phyloP scores from a whole-genome alignment of 1,140 invertebrate species.

The Chelonus insularis region DNA sequence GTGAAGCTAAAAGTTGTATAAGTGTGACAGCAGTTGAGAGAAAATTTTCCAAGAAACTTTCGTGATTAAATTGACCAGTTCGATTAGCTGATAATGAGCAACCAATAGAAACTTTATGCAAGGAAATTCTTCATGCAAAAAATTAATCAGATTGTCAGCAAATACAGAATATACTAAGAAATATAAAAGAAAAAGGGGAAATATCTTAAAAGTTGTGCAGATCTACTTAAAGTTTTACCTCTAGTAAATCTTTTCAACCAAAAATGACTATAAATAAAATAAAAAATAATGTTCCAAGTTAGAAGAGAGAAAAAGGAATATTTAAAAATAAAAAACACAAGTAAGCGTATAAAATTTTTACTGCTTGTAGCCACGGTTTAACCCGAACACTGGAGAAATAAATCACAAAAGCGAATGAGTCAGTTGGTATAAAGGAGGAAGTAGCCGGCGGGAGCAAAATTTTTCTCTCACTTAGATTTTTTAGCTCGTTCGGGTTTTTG shows the following conservation, averaged over 20 bases:
- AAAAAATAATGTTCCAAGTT: neutral
- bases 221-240: neutral
- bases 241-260: neutral
- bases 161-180: neutral
- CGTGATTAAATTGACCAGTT: constrained; percentile 3
- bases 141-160: neutral
- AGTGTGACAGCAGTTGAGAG: too few species aligned
- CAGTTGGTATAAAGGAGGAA: neutral
- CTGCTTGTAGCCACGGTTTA: neutral
- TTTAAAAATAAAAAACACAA: neutral
- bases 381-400: neutral
- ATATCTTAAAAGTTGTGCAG: too few species aligned
- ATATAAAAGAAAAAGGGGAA: too few species aligned
- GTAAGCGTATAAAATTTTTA: constrained; percentile 3
- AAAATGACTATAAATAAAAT: neutral
- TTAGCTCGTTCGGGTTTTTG: constrained; percentile 19
- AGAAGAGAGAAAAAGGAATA: neutral
- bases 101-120: neutral
- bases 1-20: too few species aligned
- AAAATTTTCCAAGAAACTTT: too few species aligned
- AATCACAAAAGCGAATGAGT: constrained; percentile 1
- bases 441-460: neutral
- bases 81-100: constrained; percentile 8
- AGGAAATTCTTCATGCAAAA: neutral
- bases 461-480: constrained; percentile 20